These are phyloP conservation scores for Perizoma affinitatum DNA, from an alignment of 2,888 invertebrate genomes.

Conservation along the genomic window DNA sequence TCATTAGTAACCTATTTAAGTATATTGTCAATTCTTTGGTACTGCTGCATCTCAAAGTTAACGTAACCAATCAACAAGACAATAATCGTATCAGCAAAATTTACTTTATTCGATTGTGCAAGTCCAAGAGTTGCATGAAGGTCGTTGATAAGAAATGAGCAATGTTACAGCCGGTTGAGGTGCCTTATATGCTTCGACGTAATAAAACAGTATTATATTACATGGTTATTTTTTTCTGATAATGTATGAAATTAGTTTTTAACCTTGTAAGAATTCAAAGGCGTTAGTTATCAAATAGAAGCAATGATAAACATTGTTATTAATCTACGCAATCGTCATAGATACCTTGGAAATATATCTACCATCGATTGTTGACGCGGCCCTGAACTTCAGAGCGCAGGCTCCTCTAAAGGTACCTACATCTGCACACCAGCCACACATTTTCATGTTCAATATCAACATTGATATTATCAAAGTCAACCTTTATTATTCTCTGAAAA, in stretches of 20 bases:
- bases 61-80: conserved; percentile 25
- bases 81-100: conserved; percentile 41
- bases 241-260: conserved; percentile 21
- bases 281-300: conserved; percentile 27
- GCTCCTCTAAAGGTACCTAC: conserved; percentile 23
- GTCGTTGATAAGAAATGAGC: conserved; percentile 79
- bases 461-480: neutral
- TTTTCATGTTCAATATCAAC: neutral
- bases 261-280: conserved; percentile 36
- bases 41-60: conserved; percentile 4
- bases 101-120: conserved; percentile 59
- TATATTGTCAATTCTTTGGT: too few species aligned
- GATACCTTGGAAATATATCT: conserved; percentile 10
- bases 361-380: conserved; percentile 24
- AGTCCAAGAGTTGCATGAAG: conserved; percentile 69
- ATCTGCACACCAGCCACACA: conserved; percentile 25
- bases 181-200: conserved; percentile 53
- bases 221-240: conserved; percentile 29
- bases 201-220: conserved; percentile 52
- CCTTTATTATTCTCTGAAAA: too few species aligned
- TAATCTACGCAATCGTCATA: neutral
- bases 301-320: conserved; percentile 18
- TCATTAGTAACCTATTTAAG: too few species aligned
- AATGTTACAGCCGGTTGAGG: conserved; percentile 63
- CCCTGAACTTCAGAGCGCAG: conserved; percentile 38